These are phyloP conservation scores for Archips crataeganus DNA, from an alignment of 2,888 invertebrate genomes.

Conservation along the genomic window DNA sequence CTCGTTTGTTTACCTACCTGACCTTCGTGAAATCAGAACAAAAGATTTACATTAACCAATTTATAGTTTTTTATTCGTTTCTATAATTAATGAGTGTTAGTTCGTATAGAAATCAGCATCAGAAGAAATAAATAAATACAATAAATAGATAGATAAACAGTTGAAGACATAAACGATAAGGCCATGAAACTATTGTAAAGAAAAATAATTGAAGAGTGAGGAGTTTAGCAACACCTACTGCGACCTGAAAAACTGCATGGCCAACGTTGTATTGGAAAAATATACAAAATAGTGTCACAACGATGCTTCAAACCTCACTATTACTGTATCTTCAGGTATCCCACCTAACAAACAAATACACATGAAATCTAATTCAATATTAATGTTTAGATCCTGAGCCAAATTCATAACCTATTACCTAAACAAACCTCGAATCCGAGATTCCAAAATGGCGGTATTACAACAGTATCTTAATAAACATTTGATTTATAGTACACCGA, in stretches of 20 bases:
- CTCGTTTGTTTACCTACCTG: slow-evolving; percentile 1
- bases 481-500: slow-evolving; percentile 26
- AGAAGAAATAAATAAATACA: neutral
- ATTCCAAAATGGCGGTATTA: slow-evolving; percentile 22
- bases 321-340: slow-evolving; percentile 12
- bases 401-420: slow-evolving; percentile 29
- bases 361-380: neutral
- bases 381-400: slow-evolving; percentile 30
- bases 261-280: neutral
- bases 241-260: neutral
- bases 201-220: too few relatives aligned
- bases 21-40: neutral
- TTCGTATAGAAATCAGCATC: neutral
- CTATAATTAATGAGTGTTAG: neutral
- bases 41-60: neutral
- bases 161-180: too few relatives aligned
- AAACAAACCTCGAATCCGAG: slow-evolving; percentile 35
- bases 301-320: neutral
- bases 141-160: too few relatives aligned
- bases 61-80: neutral
- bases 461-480: slow-evolving; percentile 37
- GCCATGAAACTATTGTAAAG: too few relatives aligned
- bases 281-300: neutral
- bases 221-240: neutral
- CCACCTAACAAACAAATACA: neutral